Evolutionary conservation across 1,140 invertebrate genomes (phyloP).

Genomic region (Diorhabda carinulata): DNA sequence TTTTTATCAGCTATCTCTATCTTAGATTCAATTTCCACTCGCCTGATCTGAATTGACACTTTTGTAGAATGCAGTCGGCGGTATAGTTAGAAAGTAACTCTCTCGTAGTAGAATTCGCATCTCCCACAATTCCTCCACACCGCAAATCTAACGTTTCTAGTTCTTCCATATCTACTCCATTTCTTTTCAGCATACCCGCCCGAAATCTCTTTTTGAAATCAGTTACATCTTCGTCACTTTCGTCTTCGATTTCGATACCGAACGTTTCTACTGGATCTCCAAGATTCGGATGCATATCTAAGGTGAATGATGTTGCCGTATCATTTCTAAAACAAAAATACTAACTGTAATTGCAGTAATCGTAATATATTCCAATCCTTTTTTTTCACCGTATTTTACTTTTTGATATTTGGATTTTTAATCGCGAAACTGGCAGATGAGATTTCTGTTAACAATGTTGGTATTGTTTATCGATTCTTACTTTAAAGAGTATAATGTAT

Average conservation of each 20-base stretch:
- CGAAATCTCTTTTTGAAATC: constrained; percentile 66
- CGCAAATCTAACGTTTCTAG: constrained; percentile 66
- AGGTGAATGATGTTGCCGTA: constrained; percentile 30
- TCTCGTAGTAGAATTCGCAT: constrained; percentile 55
- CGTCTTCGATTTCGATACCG: constrained; percentile 68
- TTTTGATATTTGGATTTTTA: too few relatives aligned
- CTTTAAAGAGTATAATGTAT: too few relatives aligned
- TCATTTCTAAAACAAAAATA: constrained; percentile 20
- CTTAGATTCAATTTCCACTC: neutral
- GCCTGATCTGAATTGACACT: constrained; percentile 57
- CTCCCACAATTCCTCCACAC: constrained; percentile 63
- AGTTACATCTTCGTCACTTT: constrained; percentile 58
- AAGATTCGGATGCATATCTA: constrained; percentile 68
- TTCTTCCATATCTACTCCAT: constrained; percentile 65
- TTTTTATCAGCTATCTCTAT: too few relatives aligned
- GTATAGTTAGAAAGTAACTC: constrained; percentile 50
- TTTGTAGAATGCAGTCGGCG: constrained; percentile 63
- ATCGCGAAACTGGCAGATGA: too few relatives aligned
- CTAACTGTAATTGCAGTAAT: too few relatives aligned
- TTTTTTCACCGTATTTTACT: too few relatives aligned
- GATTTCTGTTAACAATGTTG: too few relatives aligned
- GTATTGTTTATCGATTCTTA: too few relatives aligned
- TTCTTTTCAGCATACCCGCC: constrained; percentile 55
- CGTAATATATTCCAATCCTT: too few relatives aligned
- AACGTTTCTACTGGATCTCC: constrained; percentile 65